Evolutionary conservation across 2,888 invertebrate genomes (phyloP).

Genomic region (Chrysomela aeneicollis): DNA sequence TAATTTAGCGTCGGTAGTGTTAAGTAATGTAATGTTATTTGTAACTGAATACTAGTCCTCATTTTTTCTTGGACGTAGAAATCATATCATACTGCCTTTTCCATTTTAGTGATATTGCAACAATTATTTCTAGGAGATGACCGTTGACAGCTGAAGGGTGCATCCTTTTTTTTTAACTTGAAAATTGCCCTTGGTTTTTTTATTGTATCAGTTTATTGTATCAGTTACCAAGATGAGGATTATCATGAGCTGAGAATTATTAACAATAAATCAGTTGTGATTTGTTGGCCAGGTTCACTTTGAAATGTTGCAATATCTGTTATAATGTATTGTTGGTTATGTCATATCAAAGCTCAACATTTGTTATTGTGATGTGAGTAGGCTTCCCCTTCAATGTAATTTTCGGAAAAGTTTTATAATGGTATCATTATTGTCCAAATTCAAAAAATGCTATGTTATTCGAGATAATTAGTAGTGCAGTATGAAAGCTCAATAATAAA

Average conservation of each 20-base stretch:
- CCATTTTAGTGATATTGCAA: slow-evolving; percentile 18
- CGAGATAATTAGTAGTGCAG: too few species aligned
- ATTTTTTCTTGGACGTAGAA: slow-evolving; percentile 45
- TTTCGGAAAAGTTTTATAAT: background rate
- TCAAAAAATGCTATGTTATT: background rate
- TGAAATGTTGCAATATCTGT: slow-evolving; percentile 7
- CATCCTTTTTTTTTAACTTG: too few species aligned
- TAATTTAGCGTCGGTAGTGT: slow-evolving; percentile 44
- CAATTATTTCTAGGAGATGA: too few species aligned
- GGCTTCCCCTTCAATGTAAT: slow-evolving; percentile 37
- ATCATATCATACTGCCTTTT: slow-evolving; percentile 55
- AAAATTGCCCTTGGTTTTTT: too few species aligned
- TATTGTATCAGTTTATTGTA: too few species aligned
- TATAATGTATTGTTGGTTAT: slow-evolving; percentile 31
- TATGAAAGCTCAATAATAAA: too few species aligned
- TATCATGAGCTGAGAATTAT: background rate
- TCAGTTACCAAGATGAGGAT: background rate
- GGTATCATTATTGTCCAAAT: background rate
- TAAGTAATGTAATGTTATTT: slow-evolving; percentile 35
- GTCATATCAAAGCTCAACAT: slow-evolving; percentile 44
- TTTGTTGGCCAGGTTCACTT: background rate
- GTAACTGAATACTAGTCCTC: slow-evolving; percentile 49
- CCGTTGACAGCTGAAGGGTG: background rate
- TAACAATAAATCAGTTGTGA: background rate
- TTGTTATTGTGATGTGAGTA: slow-evolving; percentile 44